phyloP scores from a whole-genome alignment of 2,113 vertebrate genomes.

The Osmerus eperlanus region DNA sequence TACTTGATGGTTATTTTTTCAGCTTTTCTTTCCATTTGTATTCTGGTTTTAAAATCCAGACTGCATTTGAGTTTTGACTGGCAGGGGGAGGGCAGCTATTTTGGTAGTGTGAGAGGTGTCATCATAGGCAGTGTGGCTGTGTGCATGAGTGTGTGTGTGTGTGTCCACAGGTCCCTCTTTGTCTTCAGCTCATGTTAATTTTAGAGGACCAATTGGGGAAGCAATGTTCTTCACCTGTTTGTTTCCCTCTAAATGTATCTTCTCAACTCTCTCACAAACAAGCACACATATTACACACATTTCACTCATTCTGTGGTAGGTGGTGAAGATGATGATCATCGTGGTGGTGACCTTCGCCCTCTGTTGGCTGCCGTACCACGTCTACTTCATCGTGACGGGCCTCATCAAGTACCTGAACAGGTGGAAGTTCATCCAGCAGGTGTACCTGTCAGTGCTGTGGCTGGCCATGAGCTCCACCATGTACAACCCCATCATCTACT shows the following conservation, averaged over 20 bases:
- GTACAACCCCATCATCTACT: slow-evolving; percentile 57
- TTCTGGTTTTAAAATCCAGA: too few species aligned
- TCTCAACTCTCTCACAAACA: neutral
- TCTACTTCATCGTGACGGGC: slow-evolving; percentile 48
- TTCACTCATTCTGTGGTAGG: slow-evolving; percentile 18
- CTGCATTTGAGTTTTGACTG: too few species aligned
- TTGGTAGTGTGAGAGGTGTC: too few species aligned
- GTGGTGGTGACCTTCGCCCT: slow-evolving; percentile 52
- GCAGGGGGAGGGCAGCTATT: too few species aligned
- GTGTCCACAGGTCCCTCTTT: too few species aligned
- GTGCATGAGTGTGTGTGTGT: too few species aligned
- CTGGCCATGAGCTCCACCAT: slow-evolving; percentile 55
- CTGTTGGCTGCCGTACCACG: slow-evolving; percentile 49
- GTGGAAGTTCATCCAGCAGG: slow-evolving; percentile 52
- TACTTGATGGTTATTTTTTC: too few species aligned
- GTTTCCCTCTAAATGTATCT: neutral
- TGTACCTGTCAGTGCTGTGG: slow-evolving; percentile 46
- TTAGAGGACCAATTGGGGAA: too few species aligned
- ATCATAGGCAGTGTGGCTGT: too few species aligned
- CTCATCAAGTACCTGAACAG: slow-evolving; percentile 38
- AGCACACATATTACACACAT: neutral
- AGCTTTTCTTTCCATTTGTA: too few species aligned
- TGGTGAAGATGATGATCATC: slow-evolving; percentile 56
- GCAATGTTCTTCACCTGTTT: too few species aligned
- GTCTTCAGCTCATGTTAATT: too few species aligned